A percentile compares a stretch with the other conserved stretches of the same genome.
These are phyloP conservation scores for Procambarus virginalis DNA, from an alignment of 1,140 invertebrate species.

Conservation along the genomic window DNA sequence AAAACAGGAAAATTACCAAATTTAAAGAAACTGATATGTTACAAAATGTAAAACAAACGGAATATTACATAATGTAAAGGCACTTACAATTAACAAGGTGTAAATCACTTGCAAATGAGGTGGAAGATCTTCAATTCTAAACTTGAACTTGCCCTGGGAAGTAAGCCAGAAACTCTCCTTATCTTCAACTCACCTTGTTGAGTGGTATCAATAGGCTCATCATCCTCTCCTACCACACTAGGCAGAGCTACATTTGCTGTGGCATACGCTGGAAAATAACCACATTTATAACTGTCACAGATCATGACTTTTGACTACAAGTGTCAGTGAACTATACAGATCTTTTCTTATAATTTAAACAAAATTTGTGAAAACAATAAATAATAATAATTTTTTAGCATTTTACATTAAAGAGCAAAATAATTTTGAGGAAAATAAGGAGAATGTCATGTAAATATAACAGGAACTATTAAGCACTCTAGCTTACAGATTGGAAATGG, in stretches of 20 bases:
- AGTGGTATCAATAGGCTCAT: slow-evolving; percentile 71
- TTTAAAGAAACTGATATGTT: too few relatives aligned
- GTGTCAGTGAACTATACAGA: background rate
- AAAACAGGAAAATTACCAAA: too few relatives aligned
- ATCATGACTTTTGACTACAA: background rate
- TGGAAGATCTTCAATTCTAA: slow-evolving; percentile 92
- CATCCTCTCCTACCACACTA: slow-evolving; percentile 81
- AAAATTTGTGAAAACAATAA: too few relatives aligned
- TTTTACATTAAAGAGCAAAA: too few relatives aligned
- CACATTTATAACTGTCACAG: background rate
- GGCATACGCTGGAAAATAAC: slow-evolving; percentile 76
- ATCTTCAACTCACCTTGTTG: slow-evolving; percentile 70
- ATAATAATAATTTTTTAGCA: too few relatives aligned
- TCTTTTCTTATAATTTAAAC: background rate
- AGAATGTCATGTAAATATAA: too few relatives aligned
- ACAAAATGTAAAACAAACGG: too few relatives aligned
- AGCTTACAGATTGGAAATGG: too few relatives aligned
- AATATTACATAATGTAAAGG: background rate
- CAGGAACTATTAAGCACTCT: too few relatives aligned
- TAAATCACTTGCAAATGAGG: slow-evolving; percentile 94
- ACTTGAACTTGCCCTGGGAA: slow-evolving; percentile 92
- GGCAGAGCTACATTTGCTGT: slow-evolving; percentile 81
- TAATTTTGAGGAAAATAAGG: too few relatives aligned
- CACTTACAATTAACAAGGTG: slow-evolving; percentile 86
- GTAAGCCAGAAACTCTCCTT: slow-evolving; percentile 88